Evolutionary conservation across 2,797 vertebrate species (phyloP), one percentile per base, ranked within the genome.

Genomic region (Parauchenoglanis ngamensis): DNA sequence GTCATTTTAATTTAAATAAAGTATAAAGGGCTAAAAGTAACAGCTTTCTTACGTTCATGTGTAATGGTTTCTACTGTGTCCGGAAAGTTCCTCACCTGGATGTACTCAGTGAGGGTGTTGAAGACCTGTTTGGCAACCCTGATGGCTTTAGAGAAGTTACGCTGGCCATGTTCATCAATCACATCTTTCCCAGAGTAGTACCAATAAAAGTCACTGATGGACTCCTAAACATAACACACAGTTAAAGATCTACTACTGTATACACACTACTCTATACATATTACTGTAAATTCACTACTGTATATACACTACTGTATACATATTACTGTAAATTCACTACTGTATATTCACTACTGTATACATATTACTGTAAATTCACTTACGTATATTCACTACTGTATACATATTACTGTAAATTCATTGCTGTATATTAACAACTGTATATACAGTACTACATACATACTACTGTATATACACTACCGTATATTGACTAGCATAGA

Each of bases 121-220:
- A 99, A 99, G 88, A 98, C 98, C 90, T 99, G 98, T 87, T 98
- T 99, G 85, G 98, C 97, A 86, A 98, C 98, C 89, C 96, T 94
- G 25, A 99, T 98, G 65, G 98, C 97, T 93, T 98, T 99, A 54
- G 97, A 98, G 95, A 99, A 98, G 93, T 97, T 98, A 28, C 93
- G 93, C 88, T 98, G 98, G 56, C 97, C 98, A 59, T 98, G 97
- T 23, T 93, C 93, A 91, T 99, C 98, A 86, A 99, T 98, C 87
- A 97, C 94, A 79, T 97, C 96, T 90, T 97, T 99, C 49, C 97
- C 97, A 84, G 98, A 99, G 93, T 99, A 98, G 94, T 97, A 97
- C 98, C 98, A 99, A 91, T 98, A 99, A 92, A 99, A 98, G 93
- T 99, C 98, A 93, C 98, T 99, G 91, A 99, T 98, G 15, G 98